Base-by-base conservation (phyloP, 2,888 invertebrate genomes). In the Polymixis flavicincta region DNA sequence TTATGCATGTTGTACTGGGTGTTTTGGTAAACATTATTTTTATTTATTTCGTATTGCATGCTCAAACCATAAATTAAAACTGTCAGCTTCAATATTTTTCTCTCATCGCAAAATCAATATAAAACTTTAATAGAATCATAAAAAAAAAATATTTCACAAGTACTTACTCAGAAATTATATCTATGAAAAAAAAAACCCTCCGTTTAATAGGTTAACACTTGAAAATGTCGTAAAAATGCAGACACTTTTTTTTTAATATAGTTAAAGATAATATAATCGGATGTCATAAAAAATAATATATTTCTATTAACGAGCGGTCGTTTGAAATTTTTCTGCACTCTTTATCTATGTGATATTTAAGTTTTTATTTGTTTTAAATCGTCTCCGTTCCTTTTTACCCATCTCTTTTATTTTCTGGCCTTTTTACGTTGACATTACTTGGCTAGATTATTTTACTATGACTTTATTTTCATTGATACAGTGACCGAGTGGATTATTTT, bases 201-300 rank as follows among this genome's bases (percentile, higher is more conserved):
- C 6, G 1, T 76, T 61, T 57, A n/a, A 32, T 57, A 65, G 45
- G 25, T 52, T 54, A 28, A 64, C 54, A 69, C 37, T 76, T 61
- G 17, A 42, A n/a, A 57, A 68, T 50, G 45, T 85, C 70, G 52
- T 81, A 76, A 81, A 75, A 76, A 61, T 13, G 13, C 0, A 13
- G 32, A 52, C 71, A 69, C 19, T 19, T 78, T 76, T 78, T 78
- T 77, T 69, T 54, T 55, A 42, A 73, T 54, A 13, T 28, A 76
- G 64, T 55, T 48, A 70, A 78, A 76, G 42, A 74, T 64, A 68
- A 69, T 73, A 61, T 67, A 68, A 70, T 74, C 28, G 78, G 71
- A 48, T 74, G 76, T 80, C 74, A 54, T 87, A 78, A 83, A 87
- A 77, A 72, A 48, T 61, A 14, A 37, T 42, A 72, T 73, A 65